Percentiles rank a stretch among this genome's conserved stretches.
phyloP scores from a whole-genome alignment of 2,113 vertebrate genomes.

The Globicephala melas region DNA sequence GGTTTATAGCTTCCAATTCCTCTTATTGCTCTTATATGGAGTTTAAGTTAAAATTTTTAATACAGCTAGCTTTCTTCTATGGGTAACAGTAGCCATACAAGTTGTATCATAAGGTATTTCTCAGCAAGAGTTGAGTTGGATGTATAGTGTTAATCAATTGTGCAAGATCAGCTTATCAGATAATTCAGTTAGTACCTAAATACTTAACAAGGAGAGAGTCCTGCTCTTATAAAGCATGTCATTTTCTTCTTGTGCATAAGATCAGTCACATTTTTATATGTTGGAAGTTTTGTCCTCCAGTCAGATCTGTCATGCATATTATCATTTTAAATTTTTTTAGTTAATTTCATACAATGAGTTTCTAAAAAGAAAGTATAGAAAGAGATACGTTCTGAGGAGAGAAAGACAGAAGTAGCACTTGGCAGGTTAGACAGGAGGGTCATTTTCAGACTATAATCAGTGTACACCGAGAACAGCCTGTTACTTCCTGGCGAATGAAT shows the following conservation, averaged over 20 bases:
- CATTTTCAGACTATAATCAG: slow-evolving; percentile 82
- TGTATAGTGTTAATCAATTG: slow-evolving; percentile 4
- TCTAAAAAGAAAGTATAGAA: slow-evolving; percentile 27
- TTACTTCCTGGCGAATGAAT: slow-evolving; percentile 85
- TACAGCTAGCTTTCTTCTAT: slow-evolving; percentile 56
- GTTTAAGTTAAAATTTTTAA: slow-evolving; percentile 29
- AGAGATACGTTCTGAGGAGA: slow-evolving; percentile 43
- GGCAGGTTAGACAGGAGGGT: slow-evolving; percentile 78
- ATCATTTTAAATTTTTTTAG: slow-evolving; percentile 9
- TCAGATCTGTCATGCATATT: not conserved
- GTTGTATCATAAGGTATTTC: slow-evolving; percentile 53
- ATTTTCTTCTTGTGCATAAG: not conserved
- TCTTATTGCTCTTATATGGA: not conserved
- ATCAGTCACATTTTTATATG: not conserved
- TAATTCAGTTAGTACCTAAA: slow-evolving; percentile 55
- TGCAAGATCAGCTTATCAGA: slow-evolving; percentile 53
- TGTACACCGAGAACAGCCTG: slow-evolving; percentile 79
- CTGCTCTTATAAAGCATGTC: not conserved
- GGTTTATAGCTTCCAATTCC: slow-evolving; percentile 37
- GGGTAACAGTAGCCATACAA: not conserved
- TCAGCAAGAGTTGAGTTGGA: slow-evolving; percentile 14
- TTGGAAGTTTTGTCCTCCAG: slow-evolving; percentile 7
- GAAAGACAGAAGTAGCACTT: slow-evolving; percentile 82
- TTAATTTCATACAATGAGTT: slow-evolving; percentile 31
- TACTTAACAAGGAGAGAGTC: slow-evolving; percentile 9